phyloP scores from a whole-genome alignment of 2,113 vertebrate genomes.

The Marmota flaviventris region DNA sequence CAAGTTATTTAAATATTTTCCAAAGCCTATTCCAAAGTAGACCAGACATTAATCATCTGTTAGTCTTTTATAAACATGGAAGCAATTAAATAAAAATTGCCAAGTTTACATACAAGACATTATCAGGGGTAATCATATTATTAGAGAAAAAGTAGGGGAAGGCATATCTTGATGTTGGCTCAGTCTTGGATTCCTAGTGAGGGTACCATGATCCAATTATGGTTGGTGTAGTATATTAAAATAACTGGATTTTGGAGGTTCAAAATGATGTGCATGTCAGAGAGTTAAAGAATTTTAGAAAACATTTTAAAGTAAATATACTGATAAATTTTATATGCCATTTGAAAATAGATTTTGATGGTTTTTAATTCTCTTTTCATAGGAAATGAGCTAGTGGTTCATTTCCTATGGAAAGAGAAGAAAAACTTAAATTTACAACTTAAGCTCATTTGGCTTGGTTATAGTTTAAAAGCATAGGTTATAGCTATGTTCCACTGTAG shows the following conservation, averaged over 20 bases:
- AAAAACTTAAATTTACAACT: background rate
- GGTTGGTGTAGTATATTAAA: background rate
- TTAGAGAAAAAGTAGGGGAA: conserved; percentile 18
- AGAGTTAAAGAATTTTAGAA: background rate
- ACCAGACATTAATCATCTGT: conserved; percentile 86
- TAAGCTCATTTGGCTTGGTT: background rate
- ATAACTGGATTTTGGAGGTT: background rate
- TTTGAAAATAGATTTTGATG: background rate
- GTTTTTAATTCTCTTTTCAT: background rate
- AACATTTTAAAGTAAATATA: conserved; percentile 6
- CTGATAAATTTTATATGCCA: background rate
- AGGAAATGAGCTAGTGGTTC: background rate
- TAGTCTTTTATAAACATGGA: conserved; percentile 84
- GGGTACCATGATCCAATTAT: background rate
- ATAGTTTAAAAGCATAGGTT: background rate
- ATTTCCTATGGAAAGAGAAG: background rate
- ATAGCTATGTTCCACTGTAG: background rate
- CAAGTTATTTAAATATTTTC: conserved; percentile 88
- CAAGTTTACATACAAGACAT: conserved; percentile 70
- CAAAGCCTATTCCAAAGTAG: conserved; percentile 77
- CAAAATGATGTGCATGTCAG: background rate
- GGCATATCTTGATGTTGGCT: background rate
- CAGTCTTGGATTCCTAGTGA: background rate
- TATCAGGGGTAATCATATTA: conserved; percentile 73
- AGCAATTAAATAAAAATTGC: conserved; percentile 86